These are phyloP conservation scores for Cremastobaeus sp. DNA, from an alignment of 2,888 invertebrate species.

Conservation along the genomic window DNA sequence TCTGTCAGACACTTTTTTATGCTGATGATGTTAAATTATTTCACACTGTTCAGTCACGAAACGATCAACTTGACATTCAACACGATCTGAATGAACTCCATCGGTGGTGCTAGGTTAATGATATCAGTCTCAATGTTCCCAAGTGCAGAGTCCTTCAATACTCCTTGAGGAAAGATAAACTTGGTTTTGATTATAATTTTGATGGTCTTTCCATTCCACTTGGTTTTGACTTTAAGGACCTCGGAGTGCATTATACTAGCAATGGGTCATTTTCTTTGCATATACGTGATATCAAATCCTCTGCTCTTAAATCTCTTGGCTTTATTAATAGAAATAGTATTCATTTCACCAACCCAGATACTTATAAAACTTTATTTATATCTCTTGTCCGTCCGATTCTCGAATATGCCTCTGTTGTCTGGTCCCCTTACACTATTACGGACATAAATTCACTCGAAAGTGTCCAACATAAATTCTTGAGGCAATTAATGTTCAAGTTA, in stretches of 20 bases:
- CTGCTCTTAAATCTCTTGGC: neutral
- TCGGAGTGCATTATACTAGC: neutral
- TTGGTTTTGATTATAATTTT: neutral
- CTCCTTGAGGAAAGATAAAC: neutral
- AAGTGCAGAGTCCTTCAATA: slow-evolving; percentile 13
- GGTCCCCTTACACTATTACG: neutral
- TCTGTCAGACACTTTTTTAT: slow-evolving; percentile 7
- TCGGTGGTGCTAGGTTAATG: neutral
- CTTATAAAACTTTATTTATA: neutral
- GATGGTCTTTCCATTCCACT: neutral
- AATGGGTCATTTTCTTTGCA: neutral
- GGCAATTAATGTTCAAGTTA: neutral
- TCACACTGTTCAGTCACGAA: neutral
- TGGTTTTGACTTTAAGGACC: neutral
- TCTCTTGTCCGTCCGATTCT: neutral
- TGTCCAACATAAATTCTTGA: neutral
- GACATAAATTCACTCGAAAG: neutral
- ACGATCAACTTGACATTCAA: neutral
- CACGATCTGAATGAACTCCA: slow-evolving; percentile 7
- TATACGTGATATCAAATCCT: neutral
- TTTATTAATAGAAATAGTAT: neutral
- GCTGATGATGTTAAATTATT: slow-evolving; percentile 30
- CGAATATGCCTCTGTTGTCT: neutral
- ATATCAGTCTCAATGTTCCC: slow-evolving; percentile 9
- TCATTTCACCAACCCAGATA: neutral